Percentiles rank a stretch among this genome's conserved stretches.
Evolutionary conservation across 1,140 invertebrate genomes (phyloP).

Genomic region (Andrena cerasifolii): DNA sequence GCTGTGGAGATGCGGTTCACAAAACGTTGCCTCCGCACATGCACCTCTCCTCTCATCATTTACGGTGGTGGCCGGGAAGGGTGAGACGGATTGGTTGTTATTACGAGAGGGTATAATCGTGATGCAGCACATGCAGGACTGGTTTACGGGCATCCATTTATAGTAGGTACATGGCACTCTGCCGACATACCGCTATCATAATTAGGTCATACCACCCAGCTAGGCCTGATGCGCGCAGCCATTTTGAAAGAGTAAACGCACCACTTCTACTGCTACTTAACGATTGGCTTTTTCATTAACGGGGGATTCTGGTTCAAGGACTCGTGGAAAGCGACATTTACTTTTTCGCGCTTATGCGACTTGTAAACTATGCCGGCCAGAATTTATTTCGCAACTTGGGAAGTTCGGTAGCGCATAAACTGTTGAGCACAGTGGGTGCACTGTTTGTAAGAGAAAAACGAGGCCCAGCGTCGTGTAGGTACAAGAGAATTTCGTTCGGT

Average conservation of each 20-base stretch:
- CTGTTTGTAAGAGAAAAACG: no score
- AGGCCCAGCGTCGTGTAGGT: no score
- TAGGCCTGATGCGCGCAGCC: constrained; percentile 39
- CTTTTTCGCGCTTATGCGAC: no score
- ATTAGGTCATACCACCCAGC: constrained; percentile 69
- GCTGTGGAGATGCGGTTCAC: constrained; percentile 33
- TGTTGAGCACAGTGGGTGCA: no score
- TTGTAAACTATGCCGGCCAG: no score
- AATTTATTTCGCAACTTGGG: no score
- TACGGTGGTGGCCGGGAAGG: not conserved
- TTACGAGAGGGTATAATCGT: constrained; percentile 57
- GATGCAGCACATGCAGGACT: constrained; percentile 48
- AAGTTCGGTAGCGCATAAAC: no score
- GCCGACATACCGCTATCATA: constrained; percentile 62
- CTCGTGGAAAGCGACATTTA: no score
- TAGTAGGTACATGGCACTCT: constrained; percentile 57
- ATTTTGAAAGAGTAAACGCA: constrained; percentile 43
- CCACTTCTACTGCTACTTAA: not conserved
- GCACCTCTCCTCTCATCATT: constrained; percentile 32
- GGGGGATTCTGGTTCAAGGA: not conserved
- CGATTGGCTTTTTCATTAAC: constrained; percentile 12
- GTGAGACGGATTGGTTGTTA: constrained; percentile 60
- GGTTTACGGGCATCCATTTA: constrained; percentile 65
- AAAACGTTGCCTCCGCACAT: constrained; percentile 29
- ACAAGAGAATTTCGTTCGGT: no score